Evolutionary conservation across 2,113 vertebrate genomes (phyloP), one percentile per base, ranked within the genome.

Genomic region (Hoplias malabaricus): DNA sequence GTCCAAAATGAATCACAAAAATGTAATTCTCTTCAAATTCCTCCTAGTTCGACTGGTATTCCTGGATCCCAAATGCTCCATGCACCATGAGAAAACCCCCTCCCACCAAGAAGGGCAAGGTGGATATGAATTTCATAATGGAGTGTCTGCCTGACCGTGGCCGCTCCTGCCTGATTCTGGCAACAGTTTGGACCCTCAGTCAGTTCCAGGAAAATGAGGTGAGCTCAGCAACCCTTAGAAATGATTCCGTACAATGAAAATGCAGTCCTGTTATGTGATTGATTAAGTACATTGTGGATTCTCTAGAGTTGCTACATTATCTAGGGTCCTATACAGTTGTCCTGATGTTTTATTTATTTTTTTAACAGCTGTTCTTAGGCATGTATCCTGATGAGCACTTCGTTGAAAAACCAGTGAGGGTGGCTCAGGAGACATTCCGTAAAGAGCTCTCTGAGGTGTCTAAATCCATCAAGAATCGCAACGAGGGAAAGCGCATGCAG

Each of bases 201-300:
- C 98, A 99, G 78, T 97, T 97, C 88, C 97, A 99, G 88, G 98
- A 99, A 21, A 96, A 94, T 5, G 98, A 99, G 93, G 98, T 99
- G 82, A 88, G 38, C 8, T 34, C 43, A 34, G 2, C 14, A 53
- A 33, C 12, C 34, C 66, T 21, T 33, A 36, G 21, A 66, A 50
- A 42, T 63, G 10, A 5, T 63, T 4, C 34, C 46, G 34, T 29
- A n/a, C n/a, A 2, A n/a, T 5, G 5, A 19, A 1, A 19, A 5
- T 48, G 10, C 4, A 9, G 9, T 38, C 9, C 36, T 9, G 9
- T n/a, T n/a, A n/a, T n/a, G n/a, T n/a, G n/a, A n/a, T n/a, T n/a
- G n/a, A n/a, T n/a, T n/a, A 5, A 9, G 9, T 9, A 38, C 36
- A 38, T 5, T 38, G 36, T 9, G 9, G 36, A 38, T 9, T 5